phyloP scores from a whole-genome alignment of 2,113 vertebrate genomes.

The Oncorhynchus mykiss region DNA sequence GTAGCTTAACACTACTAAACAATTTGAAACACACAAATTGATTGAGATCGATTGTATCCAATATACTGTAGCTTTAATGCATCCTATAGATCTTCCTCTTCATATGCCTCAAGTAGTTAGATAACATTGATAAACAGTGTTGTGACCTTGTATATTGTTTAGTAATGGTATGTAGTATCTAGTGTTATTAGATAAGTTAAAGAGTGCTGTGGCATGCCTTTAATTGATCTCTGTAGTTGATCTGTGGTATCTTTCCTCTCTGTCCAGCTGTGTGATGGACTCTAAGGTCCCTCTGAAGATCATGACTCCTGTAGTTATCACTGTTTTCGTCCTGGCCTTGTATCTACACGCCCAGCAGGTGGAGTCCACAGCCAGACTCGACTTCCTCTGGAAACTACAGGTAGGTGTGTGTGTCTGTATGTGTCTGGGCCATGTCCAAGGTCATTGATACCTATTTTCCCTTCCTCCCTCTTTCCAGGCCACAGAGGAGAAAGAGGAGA shows the following conservation, averaged over 20 bases:
- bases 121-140: no score
- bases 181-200: no score
- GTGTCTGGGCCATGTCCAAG: neutral
- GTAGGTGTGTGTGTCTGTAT: constrained; percentile 64
- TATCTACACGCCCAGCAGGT: constrained; percentile 98
- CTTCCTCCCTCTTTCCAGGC: constrained; percentile 71
- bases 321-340: constrained; percentile 93
- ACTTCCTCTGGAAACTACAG: constrained; percentile 99
- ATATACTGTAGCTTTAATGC: no score
- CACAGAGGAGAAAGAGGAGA: constrained; percentile 98
- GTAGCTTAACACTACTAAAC: no score
- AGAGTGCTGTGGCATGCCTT: no score
- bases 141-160: no score
- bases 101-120: no score
- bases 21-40: no score
- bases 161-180: no score
- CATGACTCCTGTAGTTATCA: constrained; percentile 94
- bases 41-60: no score
- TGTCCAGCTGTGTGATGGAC: constrained; percentile 74
- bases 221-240: no score
- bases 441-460: neutral
- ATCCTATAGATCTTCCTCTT: no score
- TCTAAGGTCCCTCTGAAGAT: constrained; percentile 93
- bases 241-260: neutral
- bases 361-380: constrained; percentile 94